phyloP scores from a whole-genome alignment of 2,113 vertebrate species.

The Siniperca knerii region DNA sequence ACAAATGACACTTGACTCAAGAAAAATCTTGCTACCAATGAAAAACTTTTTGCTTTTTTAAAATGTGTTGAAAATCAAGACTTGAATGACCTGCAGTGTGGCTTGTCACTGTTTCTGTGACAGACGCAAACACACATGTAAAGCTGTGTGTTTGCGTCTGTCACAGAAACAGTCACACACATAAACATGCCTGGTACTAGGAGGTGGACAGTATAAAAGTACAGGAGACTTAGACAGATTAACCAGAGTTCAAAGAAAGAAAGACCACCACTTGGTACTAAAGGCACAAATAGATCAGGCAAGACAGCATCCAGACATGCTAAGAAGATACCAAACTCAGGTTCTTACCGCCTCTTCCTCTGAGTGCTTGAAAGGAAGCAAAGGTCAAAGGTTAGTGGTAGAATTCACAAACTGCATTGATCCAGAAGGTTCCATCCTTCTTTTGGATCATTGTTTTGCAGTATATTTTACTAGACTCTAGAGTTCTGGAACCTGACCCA shows the following conservation, averaged over 20 bases:
- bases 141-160: too few species aligned
- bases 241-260: constrained; percentile 4
- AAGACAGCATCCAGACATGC: constrained; percentile 70
- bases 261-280: neutral
- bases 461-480: neutral
- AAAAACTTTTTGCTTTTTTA: neutral
- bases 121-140: constrained; percentile 22
- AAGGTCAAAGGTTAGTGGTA: constrained; percentile 81
- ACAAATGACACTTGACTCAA: neutral
- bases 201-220: neutral
- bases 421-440: neutral
- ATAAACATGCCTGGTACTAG: constrained; percentile 20
- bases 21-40: neutral
- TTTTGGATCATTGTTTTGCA: neutral
- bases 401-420: constrained; percentile 44
- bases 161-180: neutral
- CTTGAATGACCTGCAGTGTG: neutral
- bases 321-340: constrained; percentile 9
- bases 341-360: constrained; percentile 97
- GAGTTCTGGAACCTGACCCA: neutral
- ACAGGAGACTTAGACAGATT: neutral
- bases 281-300: constrained; percentile 39
- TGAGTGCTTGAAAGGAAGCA: constrained; percentile 93
- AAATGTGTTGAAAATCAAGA: neutral
- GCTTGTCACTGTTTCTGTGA: neutral